Evolutionary conservation across 2,888 invertebrate species (phyloP).

Genomic region (Invenusta paracnida): DNA sequence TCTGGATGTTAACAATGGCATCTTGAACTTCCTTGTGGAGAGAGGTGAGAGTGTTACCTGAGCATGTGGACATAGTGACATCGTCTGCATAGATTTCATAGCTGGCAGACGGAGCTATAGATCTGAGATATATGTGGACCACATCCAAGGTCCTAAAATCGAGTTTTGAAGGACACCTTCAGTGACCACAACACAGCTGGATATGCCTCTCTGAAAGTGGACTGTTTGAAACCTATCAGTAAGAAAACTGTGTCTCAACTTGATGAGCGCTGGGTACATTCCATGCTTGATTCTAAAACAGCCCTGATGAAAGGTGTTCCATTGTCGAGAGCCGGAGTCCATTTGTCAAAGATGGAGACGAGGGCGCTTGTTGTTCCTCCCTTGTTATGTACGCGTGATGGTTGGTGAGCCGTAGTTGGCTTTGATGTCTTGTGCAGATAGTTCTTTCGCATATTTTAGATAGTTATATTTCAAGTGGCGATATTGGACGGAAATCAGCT

Average conservation of each 20-base stretch:
- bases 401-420: background rate
- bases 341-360: background rate
- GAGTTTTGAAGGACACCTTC: background rate
- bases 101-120: slow-evolving; percentile 8
- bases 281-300: slow-evolving; percentile 6
- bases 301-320: slow-evolving; percentile 19
- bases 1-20: background rate
- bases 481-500: background rate
- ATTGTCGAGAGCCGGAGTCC: background rate
- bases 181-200: background rate
- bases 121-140: background rate
- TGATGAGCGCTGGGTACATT: background rate
- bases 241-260: background rate
- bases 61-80: background rate
- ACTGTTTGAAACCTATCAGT: slow-evolving; percentile 17
- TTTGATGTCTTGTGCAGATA: background rate
- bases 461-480: background rate
- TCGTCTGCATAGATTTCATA: background rate
- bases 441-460: background rate
- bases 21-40: background rate
- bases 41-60: background rate
- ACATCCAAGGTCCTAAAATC: background rate
- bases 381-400: background rate
- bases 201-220: slow-evolving; percentile 12
- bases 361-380: background rate